Evolutionary conservation across 2,888 invertebrate species (phyloP).

Genomic region (Zaprionus bogoriensis): DNA sequence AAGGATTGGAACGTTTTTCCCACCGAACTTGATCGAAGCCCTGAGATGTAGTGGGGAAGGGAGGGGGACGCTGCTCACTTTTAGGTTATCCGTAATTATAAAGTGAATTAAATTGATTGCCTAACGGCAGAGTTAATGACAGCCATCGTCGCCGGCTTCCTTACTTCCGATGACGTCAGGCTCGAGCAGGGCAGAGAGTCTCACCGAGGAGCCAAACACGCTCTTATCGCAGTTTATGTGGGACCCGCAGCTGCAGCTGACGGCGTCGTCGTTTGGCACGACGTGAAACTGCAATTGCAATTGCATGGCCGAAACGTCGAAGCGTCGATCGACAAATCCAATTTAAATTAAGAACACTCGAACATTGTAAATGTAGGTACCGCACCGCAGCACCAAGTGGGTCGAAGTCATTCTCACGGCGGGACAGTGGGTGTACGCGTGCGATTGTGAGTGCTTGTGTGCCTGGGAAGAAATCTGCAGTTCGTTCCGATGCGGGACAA

Average conservation of each 20-base stretch:
- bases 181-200: neutral
- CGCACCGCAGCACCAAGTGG: slow-evolving; percentile 28
- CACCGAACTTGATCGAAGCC: slow-evolving; percentile 42
- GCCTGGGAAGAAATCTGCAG: slow-evolving; percentile 11
- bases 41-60: neutral
- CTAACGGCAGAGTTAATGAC: slow-evolving; percentile 70
- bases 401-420: slow-evolving; percentile 54
- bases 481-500: slow-evolving; percentile 39
- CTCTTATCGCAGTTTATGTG: slow-evolving; percentile 56
- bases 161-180: slow-evolving; percentile 44
- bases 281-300: slow-evolving; percentile 40
- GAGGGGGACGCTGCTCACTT: slow-evolving; percentile 47
- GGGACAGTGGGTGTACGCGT: slow-evolving; percentile 38
- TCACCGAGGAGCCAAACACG: slow-evolving; percentile 10
- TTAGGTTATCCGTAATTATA: slow-evolving; percentile 65
- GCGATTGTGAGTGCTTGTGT: too few relatives aligned
- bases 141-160: slow-evolving; percentile 40
- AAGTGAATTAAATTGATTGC: slow-evolving; percentile 77
- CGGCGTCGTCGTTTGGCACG: slow-evolving; percentile 14
- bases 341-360: slow-evolving; percentile 70
- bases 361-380: slow-evolving; percentile 36
- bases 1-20: slow-evolving; percentile 68
- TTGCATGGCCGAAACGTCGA: slow-evolving; percentile 46
- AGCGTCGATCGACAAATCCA: slow-evolving; percentile 68
- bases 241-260: slow-evolving; percentile 63